A percentile compares a stretch with the other conserved stretches of the same genome.
Evolutionary conservation across 2,888 invertebrate species (phyloP).

Genomic region (Blastobasis lacticolella): DNA sequence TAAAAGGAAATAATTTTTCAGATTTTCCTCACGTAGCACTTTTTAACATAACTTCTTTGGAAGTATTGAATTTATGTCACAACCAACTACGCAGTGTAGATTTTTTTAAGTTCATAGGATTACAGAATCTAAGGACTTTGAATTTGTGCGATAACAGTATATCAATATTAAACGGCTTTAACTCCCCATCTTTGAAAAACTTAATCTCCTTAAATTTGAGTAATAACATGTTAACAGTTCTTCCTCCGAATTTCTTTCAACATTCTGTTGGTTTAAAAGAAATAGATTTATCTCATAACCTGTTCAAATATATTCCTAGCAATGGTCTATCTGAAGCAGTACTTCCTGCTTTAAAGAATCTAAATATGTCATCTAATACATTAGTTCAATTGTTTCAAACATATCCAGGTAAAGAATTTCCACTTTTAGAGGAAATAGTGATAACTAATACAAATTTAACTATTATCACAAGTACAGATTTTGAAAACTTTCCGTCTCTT

Average conservation of each 20-base stretch:
- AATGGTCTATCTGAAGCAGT: constrained; percentile 83
- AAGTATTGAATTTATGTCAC: constrained; percentile 79
- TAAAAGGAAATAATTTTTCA: constrained; percentile 82
- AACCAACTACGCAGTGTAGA: constrained; percentile 82
- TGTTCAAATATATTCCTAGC: constrained; percentile 85
- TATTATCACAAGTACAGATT: constrained; percentile 88
- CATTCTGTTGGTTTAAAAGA: constrained; percentile 81
- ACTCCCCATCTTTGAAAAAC: constrained; percentile 82
- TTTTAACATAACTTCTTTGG: constrained; percentile 82
- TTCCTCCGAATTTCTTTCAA: constrained; percentile 88
- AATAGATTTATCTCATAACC: constrained; percentile 85
- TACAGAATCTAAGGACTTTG: constrained; percentile 82
- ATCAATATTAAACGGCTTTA: constrained; percentile 83
- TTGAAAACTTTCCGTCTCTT: constrained; percentile 86
- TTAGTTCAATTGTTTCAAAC: constrained; percentile 83
- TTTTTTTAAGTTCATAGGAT: constrained; percentile 83
- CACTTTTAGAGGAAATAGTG: constrained; percentile 86
- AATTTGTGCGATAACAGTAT: constrained; percentile 84
- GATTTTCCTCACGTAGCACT: constrained; percentile 87
- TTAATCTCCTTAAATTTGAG: constrained; percentile 84
- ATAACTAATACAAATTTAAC: constrained; percentile 86
- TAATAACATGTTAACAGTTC: constrained; percentile 81
- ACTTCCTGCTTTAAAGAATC: constrained; percentile 80
- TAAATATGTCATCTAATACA: constrained; percentile 90
- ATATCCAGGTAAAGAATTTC: constrained; percentile 80